A percentile compares a stretch with the other conserved stretches of the same genome.
These are phyloP conservation scores for Brachionus sp. DNA, from an alignment of 1,140 invertebrate genomes.

Conservation along the genomic window DNA sequence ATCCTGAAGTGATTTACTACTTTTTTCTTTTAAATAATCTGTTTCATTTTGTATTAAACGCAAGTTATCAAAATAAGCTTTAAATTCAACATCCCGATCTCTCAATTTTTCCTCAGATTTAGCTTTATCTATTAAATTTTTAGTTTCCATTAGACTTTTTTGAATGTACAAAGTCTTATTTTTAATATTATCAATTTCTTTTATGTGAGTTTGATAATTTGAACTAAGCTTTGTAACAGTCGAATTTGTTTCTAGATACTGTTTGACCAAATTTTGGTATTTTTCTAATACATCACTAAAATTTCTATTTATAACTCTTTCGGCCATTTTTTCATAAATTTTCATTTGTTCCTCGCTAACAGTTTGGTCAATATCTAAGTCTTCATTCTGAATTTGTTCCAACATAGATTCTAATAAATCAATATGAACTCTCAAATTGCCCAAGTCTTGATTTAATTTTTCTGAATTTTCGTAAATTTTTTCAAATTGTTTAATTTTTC, in stretches of 20 bases:
- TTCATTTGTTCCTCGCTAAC: conserved; percentile 16
- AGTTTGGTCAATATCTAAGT: not conserved
- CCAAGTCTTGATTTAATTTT: conserved; percentile 15
- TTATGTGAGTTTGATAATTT: not conserved
- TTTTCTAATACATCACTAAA: not conserved
- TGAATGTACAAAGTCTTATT: conserved; percentile 33
- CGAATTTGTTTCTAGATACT: not conserved
- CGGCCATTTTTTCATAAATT: not conserved
- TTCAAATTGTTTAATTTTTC: not conserved
- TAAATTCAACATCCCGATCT: conserved; percentile 31
- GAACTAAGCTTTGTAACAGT: not conserved
- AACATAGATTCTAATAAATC: conserved; percentile 12
- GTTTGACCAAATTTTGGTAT: not conserved
- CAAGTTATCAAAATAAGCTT: conserved; percentile 40
- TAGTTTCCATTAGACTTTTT: conserved; percentile 32
- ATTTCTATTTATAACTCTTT: not conserved
- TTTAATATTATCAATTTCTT: conserved; percentile 1
- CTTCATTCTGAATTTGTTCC: conserved; percentile 6
- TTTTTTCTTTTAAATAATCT: not conserved
- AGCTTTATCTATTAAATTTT: conserved; percentile 13
- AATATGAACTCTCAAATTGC: not conserved
- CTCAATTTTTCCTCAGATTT: conserved; percentile 4
- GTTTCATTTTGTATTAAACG: conserved; percentile 15
- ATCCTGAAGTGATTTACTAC: not conserved
- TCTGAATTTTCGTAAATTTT: not conserved